These are phyloP conservation scores for Ivindomyrus marchei DNA, from an alignment of 2,113 vertebrate genomes.

Conservation along the genomic window DNA sequence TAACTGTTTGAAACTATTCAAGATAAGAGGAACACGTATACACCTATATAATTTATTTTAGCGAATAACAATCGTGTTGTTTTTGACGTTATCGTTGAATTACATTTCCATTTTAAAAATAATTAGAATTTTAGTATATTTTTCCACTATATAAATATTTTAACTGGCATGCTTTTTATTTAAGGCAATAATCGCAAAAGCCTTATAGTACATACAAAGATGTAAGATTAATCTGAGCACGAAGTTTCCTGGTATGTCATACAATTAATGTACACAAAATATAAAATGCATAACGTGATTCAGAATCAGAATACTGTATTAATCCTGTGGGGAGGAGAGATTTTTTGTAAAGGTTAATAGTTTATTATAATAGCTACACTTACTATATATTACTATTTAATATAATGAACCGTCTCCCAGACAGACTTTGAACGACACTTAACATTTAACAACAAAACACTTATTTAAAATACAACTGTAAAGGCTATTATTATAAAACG, in stretches of 20 bases:
- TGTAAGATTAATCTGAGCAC: not conserved
- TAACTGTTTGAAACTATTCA: conserved; percentile 31
- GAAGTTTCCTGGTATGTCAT: not conserved
- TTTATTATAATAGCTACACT: not conserved
- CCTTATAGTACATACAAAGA: not conserved
- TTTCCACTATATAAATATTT: no score
- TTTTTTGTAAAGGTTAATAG: not conserved
- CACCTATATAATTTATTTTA: not conserved
- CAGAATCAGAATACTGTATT: no score
- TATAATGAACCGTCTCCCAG: not conserved
- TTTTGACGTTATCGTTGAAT: not conserved
- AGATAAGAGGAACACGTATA: not conserved
- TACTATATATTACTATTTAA: not conserved
- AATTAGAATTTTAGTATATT: no score
- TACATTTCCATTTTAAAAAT: not conserved
- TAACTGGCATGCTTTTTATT: not conserved
- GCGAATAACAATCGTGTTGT: not conserved
- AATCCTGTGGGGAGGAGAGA: no score
- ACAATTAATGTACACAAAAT: not conserved
- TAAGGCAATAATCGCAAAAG: not conserved
- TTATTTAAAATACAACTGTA: not conserved
- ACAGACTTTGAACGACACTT: not conserved
- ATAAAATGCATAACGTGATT: not conserved
- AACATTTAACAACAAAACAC: not conserved
- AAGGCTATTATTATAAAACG: not conserved